Evolutionary conservation across 2,797 vertebrate species (phyloP), one percentile per base, ranked within the genome.

Genomic region (Siniperca scherzeri): DNA sequence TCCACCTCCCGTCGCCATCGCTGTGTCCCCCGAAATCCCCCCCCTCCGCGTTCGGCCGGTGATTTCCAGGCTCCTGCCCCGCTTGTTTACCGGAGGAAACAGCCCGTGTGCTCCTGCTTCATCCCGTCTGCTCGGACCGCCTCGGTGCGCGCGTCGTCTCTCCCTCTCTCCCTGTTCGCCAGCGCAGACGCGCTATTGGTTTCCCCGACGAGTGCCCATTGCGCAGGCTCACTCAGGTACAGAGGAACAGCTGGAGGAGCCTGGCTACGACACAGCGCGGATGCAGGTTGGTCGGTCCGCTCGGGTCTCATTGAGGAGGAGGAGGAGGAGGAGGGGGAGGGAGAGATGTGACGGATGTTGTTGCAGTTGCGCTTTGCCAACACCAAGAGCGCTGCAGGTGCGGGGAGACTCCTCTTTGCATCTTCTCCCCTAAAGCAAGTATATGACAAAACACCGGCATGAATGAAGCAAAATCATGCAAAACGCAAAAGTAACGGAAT

Each of bases 1-100:
- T 90, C 87, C 94, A 84, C 93, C 95, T 82, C 93, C 93, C 71
- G 90, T 91, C 90, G 94, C 93, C 96, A 96, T 96, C 89, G 87
- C 93, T 88, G 88, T 72, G 75, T 87, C 82, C 82, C 92, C 93
- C 75, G 77, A 65, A 80, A 87, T 83, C 84, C 67, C 40, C 67
- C 40, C 89, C 86, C 90, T 52, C 74, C 88, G 84, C 88, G 69
- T 52, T 82, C 84, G 86, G 53, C 86, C 84, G 89, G 76, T 80
- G 89, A 81, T 91, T 70, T 90, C 94, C 94, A 89, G 89, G 80
- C 90, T 94, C 81, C 73, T 84, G 84, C 83, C 88, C 81, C 55
- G 83, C 86, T 90, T 84, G 85, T 92, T 93, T 91, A 93, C 84
- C 82, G 86, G 77, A 85, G 87, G 71, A 90, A 68, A 76, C 85